Evolutionary conservation across 2,797 vertebrate genomes (phyloP).

Genomic region (Lindbergichthys nudifrons): DNA sequence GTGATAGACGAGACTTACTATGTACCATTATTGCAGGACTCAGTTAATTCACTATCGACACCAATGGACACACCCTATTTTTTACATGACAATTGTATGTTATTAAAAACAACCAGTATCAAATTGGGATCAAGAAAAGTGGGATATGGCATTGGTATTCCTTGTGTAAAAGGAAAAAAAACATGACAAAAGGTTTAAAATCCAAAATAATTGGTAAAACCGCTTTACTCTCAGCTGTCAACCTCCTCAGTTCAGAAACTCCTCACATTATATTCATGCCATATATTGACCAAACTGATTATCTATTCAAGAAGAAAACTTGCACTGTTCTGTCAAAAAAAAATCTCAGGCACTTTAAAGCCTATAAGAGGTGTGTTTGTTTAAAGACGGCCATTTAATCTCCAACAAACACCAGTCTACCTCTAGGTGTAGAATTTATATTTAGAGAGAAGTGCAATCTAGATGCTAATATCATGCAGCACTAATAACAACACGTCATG

Average conservation of each 20-base stretch:
- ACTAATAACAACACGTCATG: neutral
- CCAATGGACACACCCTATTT: too few species aligned
- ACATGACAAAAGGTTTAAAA: too few species aligned
- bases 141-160: too few species aligned
- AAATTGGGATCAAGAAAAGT: too few species aligned
- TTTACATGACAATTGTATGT: too few species aligned
- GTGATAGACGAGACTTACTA: too few species aligned
- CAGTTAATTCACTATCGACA: too few species aligned
- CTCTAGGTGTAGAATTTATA: neutral
- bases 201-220: neutral
- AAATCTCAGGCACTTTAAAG: neutral
- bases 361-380: neutral
- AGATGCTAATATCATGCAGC: conserved; percentile 4
- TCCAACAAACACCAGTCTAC: neutral
- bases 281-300: neutral
- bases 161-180: too few species aligned
- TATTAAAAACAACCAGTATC: too few species aligned
- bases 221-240: neutral
- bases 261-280: neutral
- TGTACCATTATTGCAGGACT: too few species aligned
- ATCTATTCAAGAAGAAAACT: neutral
- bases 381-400: neutral
- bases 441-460: neutral
- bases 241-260: neutral
- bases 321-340: neutral